Evolutionary conservation across 1,140 invertebrate species (phyloP), one percentile per base, ranked within the genome.

Genomic region (Mactra quadrangularis): DNA sequence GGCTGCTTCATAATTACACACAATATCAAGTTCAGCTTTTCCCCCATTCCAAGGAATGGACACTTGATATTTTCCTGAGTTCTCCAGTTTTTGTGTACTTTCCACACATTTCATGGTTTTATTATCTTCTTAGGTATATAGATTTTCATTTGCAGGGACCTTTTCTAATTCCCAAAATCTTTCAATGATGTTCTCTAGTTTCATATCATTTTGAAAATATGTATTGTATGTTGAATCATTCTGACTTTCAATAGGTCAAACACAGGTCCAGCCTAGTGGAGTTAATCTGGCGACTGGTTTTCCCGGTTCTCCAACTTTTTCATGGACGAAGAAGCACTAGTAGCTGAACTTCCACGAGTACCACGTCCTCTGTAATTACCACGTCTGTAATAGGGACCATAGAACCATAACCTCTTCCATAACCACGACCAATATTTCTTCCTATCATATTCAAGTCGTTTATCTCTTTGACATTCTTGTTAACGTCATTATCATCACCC

Each of bases 231-330:
- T 59, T 22, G 17, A 9, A 22, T 27, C 27, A 38, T 64, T 64
- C 31, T 38, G 7, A 29, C 22, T 64, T 64, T 64, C 33, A 17
- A 38, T 64, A 9, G 33, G 27, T 71, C 66, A 52, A 13, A 83
- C 75, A 50, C 81, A 83, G n/a, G 70, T 83, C 81, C 70, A 83
- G 3, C 81, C 59, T 52, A 83, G 47, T 29, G 81, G 81, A 22
- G 70, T 83, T 22, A 76, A 25, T 29, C 70, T 3, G 9, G 70
- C 81, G 15, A 76, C 53, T 19, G 81, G 72, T 60, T 60, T 41
- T 4, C 72, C 81, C 1, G 55, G 57, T 6, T 75, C 53, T 22
- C 70, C 47, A 11, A 4, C 7, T 50, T 15, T 71, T 45, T 45
- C 47, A 45, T 50, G 17, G 19, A 50, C 4, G 6, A 27, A 9